Conservation (phyloP, 2,888 invertebrate genomes). For the Nowickia ferox region DNA sequence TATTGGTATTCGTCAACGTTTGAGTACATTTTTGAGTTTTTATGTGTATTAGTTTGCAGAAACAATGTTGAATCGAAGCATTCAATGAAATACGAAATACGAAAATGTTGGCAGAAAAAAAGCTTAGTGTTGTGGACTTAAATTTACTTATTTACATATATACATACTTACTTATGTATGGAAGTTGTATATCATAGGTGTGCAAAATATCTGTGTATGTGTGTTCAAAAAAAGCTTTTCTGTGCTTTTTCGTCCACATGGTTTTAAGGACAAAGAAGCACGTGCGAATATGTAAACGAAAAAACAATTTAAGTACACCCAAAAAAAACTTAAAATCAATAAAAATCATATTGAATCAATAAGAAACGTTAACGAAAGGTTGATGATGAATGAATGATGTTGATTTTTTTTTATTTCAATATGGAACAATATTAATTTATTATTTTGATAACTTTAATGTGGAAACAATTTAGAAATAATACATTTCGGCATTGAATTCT, state of each 20-base stretch:
- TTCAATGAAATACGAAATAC: conserved; percentile 50
- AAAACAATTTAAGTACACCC: conserved; percentile 12
- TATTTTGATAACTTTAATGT: too few species aligned
- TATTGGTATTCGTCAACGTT: conserved; percentile 50
- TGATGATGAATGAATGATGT: too few species aligned
- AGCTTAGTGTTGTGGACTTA: conserved; percentile 44
- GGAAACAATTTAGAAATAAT: too few species aligned
- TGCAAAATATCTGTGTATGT: too few species aligned
- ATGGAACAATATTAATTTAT: too few species aligned
- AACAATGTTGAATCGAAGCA: conserved; percentile 61
- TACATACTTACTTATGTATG: not conserved
- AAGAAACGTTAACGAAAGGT: too few species aligned
- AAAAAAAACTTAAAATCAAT: too few species aligned
- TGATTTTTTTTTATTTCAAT: too few species aligned
- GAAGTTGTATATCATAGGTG: too few species aligned
- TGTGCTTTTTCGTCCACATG: conserved; percentile 49
- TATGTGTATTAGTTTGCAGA: conserved; percentile 37
- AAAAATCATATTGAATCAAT: too few species aligned
- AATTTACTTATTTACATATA: not conserved
- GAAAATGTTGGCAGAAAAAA: conserved; percentile 31
- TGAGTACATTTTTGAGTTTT: conserved; percentile 15
- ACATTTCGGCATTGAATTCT: too few species aligned
- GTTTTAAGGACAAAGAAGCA: conserved; percentile 65
- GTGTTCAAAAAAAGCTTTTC: conserved; percentile 22
- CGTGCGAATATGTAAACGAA: conserved; percentile 47